Conservation (phyloP, 2,888 invertebrate species). For the Patella caerulea region DNA sequence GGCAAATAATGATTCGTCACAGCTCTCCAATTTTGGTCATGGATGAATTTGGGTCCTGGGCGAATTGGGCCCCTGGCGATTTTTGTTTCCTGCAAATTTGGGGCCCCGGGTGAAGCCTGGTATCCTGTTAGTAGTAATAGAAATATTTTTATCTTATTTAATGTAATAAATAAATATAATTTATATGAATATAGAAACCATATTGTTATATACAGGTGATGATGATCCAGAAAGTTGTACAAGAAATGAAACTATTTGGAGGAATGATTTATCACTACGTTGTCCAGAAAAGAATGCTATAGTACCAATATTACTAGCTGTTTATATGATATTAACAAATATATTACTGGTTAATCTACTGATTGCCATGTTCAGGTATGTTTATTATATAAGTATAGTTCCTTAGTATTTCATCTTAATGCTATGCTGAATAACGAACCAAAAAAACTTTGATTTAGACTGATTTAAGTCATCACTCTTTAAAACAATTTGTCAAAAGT, state of each 20-base stretch:
- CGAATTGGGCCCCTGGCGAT: no score
- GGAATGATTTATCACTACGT: slow-evolving; percentile 42
- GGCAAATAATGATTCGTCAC: no score
- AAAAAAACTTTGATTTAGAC: neutral
- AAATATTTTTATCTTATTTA: no score
- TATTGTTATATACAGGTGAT: slow-evolving; percentile 32
- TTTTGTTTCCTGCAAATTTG: no score
- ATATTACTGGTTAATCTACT: slow-evolving; percentile 70
- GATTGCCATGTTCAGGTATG: slow-evolving; percentile 72
- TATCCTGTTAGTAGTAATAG: no score
- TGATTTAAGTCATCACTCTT: neutral
- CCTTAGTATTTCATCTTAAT: neutral
- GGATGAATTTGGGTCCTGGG: no score
- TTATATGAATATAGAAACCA: neutral
- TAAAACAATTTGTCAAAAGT: neutral
- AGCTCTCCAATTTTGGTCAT: no score
- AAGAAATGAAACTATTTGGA: slow-evolving; percentile 50
- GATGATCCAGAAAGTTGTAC: slow-evolving; percentile 40
- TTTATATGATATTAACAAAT: slow-evolving; percentile 70
- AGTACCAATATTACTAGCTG: slow-evolving; percentile 62
- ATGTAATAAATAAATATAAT: neutral
- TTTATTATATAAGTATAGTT: neutral
- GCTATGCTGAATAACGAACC: neutral
- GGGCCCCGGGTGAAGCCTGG: no score
- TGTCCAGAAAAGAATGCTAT: slow-evolving; percentile 64